Percentiles rank a stretch among this genome's conserved stretches.
Conservation (phyloP, 2,113 vertebrate genomes). For the Halichoerus grypus region DNA sequence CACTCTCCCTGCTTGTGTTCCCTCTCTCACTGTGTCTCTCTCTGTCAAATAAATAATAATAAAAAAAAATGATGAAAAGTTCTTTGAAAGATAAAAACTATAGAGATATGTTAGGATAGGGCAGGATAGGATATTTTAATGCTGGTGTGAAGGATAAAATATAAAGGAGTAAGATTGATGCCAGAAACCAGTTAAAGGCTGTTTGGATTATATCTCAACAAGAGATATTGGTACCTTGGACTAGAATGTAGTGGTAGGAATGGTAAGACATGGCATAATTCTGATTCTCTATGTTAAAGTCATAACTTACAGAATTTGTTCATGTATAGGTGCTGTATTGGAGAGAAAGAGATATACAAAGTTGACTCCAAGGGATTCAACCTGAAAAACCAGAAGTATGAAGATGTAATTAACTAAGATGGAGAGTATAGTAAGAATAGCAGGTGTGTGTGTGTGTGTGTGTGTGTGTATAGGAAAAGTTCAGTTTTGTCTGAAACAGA, state of each 20-base stretch:
- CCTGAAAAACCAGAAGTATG: background rate
- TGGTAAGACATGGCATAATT: background rate
- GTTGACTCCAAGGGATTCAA: background rate
- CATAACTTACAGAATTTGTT: background rate
- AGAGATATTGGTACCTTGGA: background rate
- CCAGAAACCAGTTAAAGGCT: background rate
- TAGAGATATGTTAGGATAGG: background rate
- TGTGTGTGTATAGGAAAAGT: background rate
- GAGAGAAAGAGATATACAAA: background rate
- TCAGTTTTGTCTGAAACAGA: background rate
- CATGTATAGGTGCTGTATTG: background rate
- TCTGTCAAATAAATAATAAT: no score
- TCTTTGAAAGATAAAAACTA: background rate
- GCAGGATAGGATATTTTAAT: background rate
- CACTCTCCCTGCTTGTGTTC: no score
- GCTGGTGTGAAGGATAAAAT: background rate
- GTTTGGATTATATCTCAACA: background rate
- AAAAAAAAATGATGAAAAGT: background rate
- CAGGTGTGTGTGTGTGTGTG: background rate
- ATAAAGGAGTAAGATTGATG: background rate
- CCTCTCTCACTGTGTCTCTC: no score
- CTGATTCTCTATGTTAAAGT: background rate
- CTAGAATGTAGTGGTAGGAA: background rate
- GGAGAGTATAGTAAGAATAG: background rate
- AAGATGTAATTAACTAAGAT: background rate